Percentiles rank a stretch among this genome's conserved stretches.
Conservation (phyloP, 1,140 invertebrate species). For the Pseudomyrmex dendroicus region DNA sequence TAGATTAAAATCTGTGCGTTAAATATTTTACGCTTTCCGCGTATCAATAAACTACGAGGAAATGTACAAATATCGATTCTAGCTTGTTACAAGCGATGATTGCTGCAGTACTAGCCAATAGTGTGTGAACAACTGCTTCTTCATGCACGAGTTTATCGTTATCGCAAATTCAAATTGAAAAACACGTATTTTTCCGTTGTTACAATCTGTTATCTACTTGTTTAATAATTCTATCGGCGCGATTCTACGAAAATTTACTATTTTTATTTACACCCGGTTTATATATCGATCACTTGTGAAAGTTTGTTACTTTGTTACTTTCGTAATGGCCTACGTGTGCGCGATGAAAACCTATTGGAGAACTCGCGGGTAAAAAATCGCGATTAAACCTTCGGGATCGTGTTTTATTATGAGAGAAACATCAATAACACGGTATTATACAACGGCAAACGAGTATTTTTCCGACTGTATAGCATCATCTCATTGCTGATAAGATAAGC, state of each 20-base stretch:
- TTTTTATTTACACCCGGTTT: neutral
- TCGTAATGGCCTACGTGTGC: neutral
- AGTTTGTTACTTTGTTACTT: too few relatives aligned
- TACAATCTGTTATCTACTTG: conserved; percentile 5
- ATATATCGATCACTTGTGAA: neutral
- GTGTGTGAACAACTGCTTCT: conserved; percentile 16
- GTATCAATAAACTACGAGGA: conserved; percentile 5
- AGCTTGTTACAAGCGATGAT: conserved; percentile 25
- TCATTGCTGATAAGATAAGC: conserved; percentile 61
- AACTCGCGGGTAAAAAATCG: neutral
- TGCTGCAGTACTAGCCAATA: conserved; percentile 2
- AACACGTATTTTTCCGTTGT: neutral
- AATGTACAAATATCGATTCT: conserved; percentile 8
- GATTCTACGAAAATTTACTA: neutral
- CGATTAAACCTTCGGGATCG: conserved; percentile 6
- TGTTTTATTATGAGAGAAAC: conserved; percentile 27
- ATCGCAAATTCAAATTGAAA: neutral
- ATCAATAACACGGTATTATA: conserved; percentile 42
- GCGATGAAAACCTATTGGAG: neutral
- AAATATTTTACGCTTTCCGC: neutral
- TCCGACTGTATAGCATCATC: conserved; percentile 11
- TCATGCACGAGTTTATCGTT: conserved; percentile 34
- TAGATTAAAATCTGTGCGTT: conserved; percentile 7
- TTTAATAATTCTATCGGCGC: conserved; percentile 3
- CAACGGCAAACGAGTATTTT: conserved; percentile 25